These are phyloP conservation scores for Upupa epops DNA, from an alignment of 2,113 vertebrate genomes.

Conservation along the genomic window DNA sequence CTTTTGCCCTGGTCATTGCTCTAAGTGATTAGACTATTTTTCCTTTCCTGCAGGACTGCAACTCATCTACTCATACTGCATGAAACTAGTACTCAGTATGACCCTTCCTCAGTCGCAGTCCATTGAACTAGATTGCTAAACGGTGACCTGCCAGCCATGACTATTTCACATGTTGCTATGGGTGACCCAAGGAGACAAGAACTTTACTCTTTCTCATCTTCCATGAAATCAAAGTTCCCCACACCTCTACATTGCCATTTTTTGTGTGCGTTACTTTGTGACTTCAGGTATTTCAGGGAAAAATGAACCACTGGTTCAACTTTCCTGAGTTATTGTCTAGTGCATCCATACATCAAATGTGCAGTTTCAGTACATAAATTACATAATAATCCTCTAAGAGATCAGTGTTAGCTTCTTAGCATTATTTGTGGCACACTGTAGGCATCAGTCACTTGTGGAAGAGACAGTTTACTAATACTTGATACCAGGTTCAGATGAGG, in stretches of 20 bases:
- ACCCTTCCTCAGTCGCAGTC: neutral
- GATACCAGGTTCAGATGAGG: neutral
- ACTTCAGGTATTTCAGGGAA: neutral
- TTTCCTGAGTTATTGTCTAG: neutral
- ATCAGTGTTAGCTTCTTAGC: neutral
- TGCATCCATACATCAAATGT: neutral
- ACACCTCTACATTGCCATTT: neutral
- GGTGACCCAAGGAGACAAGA: neutral
- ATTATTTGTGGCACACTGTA: neutral
- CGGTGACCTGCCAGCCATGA: neutral
- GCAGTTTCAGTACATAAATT: neutral
- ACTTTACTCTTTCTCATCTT: neutral
- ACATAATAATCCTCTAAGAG: neutral
- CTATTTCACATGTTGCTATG: neutral
- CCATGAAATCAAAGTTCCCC: neutral
- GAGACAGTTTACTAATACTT: neutral
- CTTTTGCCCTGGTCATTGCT: neutral
- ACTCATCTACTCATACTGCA: neutral
- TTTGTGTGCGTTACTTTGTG: fast-evolving
- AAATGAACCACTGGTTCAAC: neutral
- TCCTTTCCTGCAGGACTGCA: neutral
- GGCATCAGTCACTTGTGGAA: neutral
- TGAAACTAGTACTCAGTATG: fast-evolving
- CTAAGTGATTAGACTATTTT: neutral
- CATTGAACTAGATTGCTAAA: no score